Evolutionary conservation across 2,888 invertebrate species (phyloP), one percentile per base, ranked within the genome.

Genomic region (Sipha maydis): DNA sequence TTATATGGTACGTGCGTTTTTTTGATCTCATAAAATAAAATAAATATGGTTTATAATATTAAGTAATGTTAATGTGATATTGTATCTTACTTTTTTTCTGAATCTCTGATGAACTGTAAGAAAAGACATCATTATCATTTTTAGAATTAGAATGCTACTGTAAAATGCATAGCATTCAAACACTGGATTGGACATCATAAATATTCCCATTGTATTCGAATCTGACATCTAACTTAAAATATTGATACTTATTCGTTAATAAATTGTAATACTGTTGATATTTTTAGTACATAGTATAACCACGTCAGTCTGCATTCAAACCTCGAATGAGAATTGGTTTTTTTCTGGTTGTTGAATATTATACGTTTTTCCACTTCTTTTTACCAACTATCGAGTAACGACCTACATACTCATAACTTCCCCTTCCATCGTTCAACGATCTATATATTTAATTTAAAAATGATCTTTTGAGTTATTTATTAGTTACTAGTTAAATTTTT

Each of bases 141-240:
- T 91, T 21, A 91, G 25, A 28, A 90, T 90, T 21, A 91, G 89
- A 28, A 91, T 86, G 4, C 89, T 80, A 8, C 90, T 83, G 86
- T 91, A 91, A 83, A 91, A 91, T 11, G 90, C 91, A 75, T 90
- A 91, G 14, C 91, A 90, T n/a, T 89, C 73, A 56, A 91, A 90
- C 21, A 90, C 91, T 7, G 90, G 90, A 69, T 91, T 91, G 31
- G 89, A 83, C 17, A 78, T 82, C 19, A 93, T 85, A 38, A 89
- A 71, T 34, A 89, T 56, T 56, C 79, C 85, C 79, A 73, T 73
- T 8, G 61, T 80, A 31, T 69, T 31, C 48, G 69, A 54, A 56
- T 86, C 61, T 28, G 69, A 56, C 79, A 80, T 85, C 71, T 80
- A 80, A 25, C 0, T 54, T 31, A 79, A 67, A 9, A 67, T 41